Evolutionary conservation across 1,140 invertebrate genomes (phyloP), one percentile per base, ranked within the genome.

Genomic region (Catajapyx aquilonaris): DNA sequence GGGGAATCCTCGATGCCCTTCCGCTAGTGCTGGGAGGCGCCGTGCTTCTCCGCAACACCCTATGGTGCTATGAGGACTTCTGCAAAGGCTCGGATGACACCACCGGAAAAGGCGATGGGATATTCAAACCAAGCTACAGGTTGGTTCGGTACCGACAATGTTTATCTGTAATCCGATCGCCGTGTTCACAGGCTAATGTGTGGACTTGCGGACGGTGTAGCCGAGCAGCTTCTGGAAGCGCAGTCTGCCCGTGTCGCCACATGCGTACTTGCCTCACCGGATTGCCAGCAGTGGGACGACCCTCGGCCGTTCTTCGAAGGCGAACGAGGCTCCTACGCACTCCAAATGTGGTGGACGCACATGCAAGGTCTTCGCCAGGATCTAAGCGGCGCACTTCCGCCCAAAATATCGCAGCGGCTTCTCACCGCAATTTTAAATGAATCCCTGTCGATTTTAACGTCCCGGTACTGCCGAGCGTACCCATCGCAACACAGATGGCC

Each of bases 291-390:
- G 48, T 81, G 68, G 76, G 68, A 67, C 45, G 65, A 55, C 40
- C 52, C 53, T 4, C 66, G 64, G 39, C 55, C 62, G 2, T 74
- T 68, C 47, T 73, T 59, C 44, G 74, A 77, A 52, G 69, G 63
- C 5, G 73, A 79, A 45, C 54, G 72, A 20, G 76, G 73, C 2
- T 78, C 77, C 1, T 78, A 76, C 31, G 69, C 71, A 3, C 64
- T 83, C 33, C 78, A 81, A 52, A 81, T 81, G 66, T 84, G 79
- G 79, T 76, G 76, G 72, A 59, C 81, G 3, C 83, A 83, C 47
- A 78, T 85, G 71, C 67, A 78, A 76, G 73, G 73, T 4, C 76
- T 71, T 3, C 68, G 65, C 44, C 64, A 72, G 46, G 75, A 80
- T 56, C 53, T 81, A 19, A 81, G 78, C 76, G 74, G 71, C 41